Base-by-base conservation (phyloP, 53 echinoderm and acorn worm genomes). In the Arbacia lixula region DNA sequence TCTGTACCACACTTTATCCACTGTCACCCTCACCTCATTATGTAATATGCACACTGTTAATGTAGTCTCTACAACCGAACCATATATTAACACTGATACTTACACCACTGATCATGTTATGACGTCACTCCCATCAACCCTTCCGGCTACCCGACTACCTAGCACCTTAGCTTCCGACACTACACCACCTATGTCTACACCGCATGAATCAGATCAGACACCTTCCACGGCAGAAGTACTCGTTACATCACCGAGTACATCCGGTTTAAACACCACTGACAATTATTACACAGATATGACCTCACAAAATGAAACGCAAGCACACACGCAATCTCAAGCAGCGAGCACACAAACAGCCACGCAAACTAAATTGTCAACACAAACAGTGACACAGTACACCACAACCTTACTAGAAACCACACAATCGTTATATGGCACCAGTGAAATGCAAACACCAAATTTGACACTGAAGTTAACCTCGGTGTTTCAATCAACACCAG, bases 401-500 rank as follows among this genome's bases (percentile, higher is more conserved):
- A 55, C 19, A 22, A 21, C 55, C 20, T 6, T 5, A 6, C 6
- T 54, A 21, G 55, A 1, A 55, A 55, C 55, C 3, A 55, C 55
- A n/a, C 6, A 12, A 55, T 12, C 55, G 21, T n/a, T 26, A 55
- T 3, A 16, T 0, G 22, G 22, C 36, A 22, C 66, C 1, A 66
- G 32, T 5, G 5, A 5, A 16, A 19, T 3, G 63, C 63, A 63
- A 63, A 63, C 63, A 63, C 63, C 36, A 66, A 66, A 36, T 10
- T 38, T 0, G 6, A 17, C 66, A 3, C 2, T 1, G 38, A 37
- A 9, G 2, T 37, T 38, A 1, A 66, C 66, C 21, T 2, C 22
- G n/a, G 8, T 36, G 37, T 66, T 36, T 36, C 66, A 66, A 37
- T 21, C 66, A 34, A 37, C 66, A 66, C 21, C 66, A n/a, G n/a